These are phyloP conservation scores for Melitaea athalia DNA, from an alignment of 2,888 invertebrate species.

Conservation along the genomic window DNA sequence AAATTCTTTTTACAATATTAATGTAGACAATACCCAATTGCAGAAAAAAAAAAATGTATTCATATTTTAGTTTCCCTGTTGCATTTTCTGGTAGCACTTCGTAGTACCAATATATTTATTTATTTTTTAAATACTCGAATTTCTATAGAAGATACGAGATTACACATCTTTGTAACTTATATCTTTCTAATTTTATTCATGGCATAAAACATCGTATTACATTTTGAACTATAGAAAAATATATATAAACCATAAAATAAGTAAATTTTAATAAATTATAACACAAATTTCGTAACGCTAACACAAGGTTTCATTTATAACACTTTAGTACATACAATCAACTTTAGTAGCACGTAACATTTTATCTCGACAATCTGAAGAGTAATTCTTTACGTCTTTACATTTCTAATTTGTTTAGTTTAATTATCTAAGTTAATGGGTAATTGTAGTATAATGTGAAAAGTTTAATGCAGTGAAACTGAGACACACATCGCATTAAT, in stretches of 20 bases:
- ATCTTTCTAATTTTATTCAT: too few species aligned
- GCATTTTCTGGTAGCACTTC: too few species aligned
- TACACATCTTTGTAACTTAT: too few species aligned
- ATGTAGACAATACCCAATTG: too few species aligned
- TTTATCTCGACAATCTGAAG: constrained; percentile 23
- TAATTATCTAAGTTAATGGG: constrained; percentile 34
- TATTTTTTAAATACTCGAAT: too few species aligned
- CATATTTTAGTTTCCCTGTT: too few species aligned
- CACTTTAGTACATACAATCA: neutral
- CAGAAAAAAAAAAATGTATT: too few species aligned
- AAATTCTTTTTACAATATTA: too few species aligned
- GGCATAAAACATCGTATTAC: too few species aligned
- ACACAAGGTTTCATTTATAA: neutral
- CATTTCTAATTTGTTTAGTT: constrained; percentile 29
- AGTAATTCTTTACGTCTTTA: constrained; percentile 21
- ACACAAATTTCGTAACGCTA: neutral
- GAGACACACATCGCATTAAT: neutral
- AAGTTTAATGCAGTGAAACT: constrained; percentile 15
- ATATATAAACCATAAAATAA: neutral
- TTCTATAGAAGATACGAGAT: too few species aligned
- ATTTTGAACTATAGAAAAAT: too few species aligned
- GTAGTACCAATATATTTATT: too few species aligned
- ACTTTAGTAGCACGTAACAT: neutral
- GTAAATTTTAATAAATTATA: neutral
- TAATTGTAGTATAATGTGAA: constrained; percentile 32